A percentile compares a stretch with the other conserved stretches of the same genome.
Conservation (phyloP, 2,888 invertebrate genomes). For the Stictocephala bisonia region DNA sequence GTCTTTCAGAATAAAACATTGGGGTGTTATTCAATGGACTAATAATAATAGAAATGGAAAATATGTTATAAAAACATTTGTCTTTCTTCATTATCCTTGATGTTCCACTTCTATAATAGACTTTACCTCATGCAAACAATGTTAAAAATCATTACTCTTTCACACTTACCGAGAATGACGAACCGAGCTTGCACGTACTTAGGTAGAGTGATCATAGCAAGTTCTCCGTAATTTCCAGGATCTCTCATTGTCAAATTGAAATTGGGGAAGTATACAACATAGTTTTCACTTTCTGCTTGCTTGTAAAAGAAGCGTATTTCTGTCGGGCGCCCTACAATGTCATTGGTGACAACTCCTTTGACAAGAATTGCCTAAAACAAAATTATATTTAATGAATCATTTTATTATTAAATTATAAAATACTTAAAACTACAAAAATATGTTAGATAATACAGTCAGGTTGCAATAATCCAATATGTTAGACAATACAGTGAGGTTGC, state of each 20-base stretch:
- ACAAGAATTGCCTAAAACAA: constrained; percentile 78
- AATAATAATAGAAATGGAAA: no score
- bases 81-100: no score
- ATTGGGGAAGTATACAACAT: constrained; percentile 97
- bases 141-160: background rate
- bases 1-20: no score
- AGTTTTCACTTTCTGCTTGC: constrained; percentile 92
- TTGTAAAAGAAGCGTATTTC: constrained; percentile 98
- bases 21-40: no score
- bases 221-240: constrained; percentile 96
- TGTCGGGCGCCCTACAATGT: constrained; percentile 94
- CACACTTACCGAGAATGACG: constrained; percentile 77
- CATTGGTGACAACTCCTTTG: constrained; percentile 94
- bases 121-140: no score
- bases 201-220: constrained; percentile 95
- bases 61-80: no score
- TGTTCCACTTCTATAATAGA: no score
- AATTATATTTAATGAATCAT: no score
- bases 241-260: constrained; percentile 94
- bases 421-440: background rate
- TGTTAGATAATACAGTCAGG: no score
- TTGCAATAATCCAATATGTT: no score
- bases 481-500: no score
- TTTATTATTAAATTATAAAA: no score
- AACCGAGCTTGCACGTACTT: constrained; percentile 94